Base-by-base conservation (phyloP, 2,797 vertebrate species). In the Nannoperca obscura region DNA sequence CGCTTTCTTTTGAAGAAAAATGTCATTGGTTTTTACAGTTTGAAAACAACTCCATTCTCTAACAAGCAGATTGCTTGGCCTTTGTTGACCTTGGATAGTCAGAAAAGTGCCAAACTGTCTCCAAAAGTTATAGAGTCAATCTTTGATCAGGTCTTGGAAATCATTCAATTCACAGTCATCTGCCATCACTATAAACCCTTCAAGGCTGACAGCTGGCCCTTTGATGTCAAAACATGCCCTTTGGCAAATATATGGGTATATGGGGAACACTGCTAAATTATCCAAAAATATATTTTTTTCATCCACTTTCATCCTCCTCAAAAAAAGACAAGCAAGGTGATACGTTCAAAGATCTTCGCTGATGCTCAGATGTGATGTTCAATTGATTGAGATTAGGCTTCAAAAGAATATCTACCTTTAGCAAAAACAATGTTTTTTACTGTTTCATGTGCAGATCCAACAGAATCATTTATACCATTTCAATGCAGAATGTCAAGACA, bases 181-280 rank as follows among this genome's bases (percentile, higher is more conserved):
- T 84, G 89, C 85, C 91, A 89, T 91, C 81, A 78, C 76, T 64
- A 62, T 65, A 71, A 86, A 91, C 68, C 83, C 87, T 93, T 93
- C 88, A 85, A 92, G 85, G 87, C 89, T 89, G 91, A 92, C 89
- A 93, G 94, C 86, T 78, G 90, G 83, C 63, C 77, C 91, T 96
- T 95, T 95, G 91, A 95, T 93, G 91, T 94, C 83, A 88, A 91
- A 94, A 89, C 89, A 93, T 92, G 85, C 92, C 94, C 93, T 93
- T 84, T 91, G 93, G 94, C 91, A 90, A 92, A 92, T 89, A 70
- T 80, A 75, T n/a, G 71, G 69, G 72, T 84, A 65, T 81, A 76
- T 49, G 84, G 66, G 72, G 79, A 87, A 79, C 74, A 70, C 65
- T 85, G 79, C 72, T 89, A 89, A 93, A 94, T 91, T 90, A 91